Base-by-base conservation (phyloP, 2,888 invertebrate species). In the Cosmorhoe ocellata region DNA sequence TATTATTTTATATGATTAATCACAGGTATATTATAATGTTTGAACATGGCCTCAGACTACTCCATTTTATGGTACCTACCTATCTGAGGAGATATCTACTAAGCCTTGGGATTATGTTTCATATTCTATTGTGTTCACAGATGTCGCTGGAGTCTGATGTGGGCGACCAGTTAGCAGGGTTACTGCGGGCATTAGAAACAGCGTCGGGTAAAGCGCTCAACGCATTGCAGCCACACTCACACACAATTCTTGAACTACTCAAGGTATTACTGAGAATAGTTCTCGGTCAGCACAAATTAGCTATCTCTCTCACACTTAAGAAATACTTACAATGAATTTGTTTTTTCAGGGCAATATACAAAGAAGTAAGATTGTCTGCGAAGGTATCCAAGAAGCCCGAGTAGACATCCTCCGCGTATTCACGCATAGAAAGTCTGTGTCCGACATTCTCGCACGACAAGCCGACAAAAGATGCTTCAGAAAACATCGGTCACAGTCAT, bases 381-480 rank as follows among this genome's bases (percentile, higher is more conserved):
- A 98, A 76, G 97, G 98, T 57, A 94, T 98, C 83, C 92, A 93
- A 56, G 98, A 98, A 76, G 97, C 98, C 0, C 94, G 96, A 66
- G 92, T 93, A 54, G 96, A 97, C 78, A 94, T 98, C 58, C 93
- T 97, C 79, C 95, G 96, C 71, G 95, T 98, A 56, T 96, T 98
- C 74, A 97, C 97, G 61, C 98, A 98, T 79, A 96, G 97, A 82
- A 93, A 93, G 43, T 95, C 96, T 66, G 96, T 98, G 30, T 93
- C 94, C 10, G 98, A 98, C 74, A 97, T 98, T 67, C 93, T 99
- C 50, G 94, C 94, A 69, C 94, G 97, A 64, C 97, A 97, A 87
- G 95, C 96, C 61, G 97, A 97, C 76, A 98, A 98, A 84, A 91
- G 98, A 58, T 96, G 96, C 73, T 96, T 96, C 76, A 96, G 98